Percentiles rank a stretch among this genome's conserved stretches.
Conservation (phyloP, 2,888 invertebrate species). For the Chloromyia formosa region DNA sequence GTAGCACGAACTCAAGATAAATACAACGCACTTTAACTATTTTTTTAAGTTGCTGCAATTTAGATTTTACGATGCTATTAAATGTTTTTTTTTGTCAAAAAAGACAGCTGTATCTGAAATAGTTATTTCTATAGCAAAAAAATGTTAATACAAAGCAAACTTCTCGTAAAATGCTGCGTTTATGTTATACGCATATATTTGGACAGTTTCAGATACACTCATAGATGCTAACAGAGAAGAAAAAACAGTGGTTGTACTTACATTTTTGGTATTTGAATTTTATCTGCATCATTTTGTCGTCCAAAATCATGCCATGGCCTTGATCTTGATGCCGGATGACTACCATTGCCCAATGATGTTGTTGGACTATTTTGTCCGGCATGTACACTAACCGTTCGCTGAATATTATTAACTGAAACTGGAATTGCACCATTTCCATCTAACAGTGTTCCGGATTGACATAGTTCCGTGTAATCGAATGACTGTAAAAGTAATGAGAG, state of each 20-base stretch:
- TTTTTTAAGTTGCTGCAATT: too few relatives aligned
- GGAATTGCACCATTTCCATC: conserved; percentile 68
- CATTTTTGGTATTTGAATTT: conserved; percentile 98
- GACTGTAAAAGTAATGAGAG: conserved; percentile 73
- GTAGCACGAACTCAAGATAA: not conserved
- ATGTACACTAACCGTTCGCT: conserved; percentile 66
- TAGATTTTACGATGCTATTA: too few relatives aligned
- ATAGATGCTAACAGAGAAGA: conserved; percentile 3
- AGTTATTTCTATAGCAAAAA: too few relatives aligned
- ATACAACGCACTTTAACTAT: too few relatives aligned
- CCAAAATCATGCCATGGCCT: conserved; percentile 95
- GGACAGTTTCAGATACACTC: too few relatives aligned
- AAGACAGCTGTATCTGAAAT: too few relatives aligned
- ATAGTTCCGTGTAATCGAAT: conserved; percentile 92
- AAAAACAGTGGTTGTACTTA: conserved; percentile 69
- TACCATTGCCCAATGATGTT: conserved; percentile 68
- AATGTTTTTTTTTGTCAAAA: too few relatives aligned
- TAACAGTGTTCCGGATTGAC: conserved; percentile 71
- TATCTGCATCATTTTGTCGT: conserved; percentile 91
- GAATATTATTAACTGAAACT: conserved; percentile 65
- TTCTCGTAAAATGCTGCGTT: too few relatives aligned
- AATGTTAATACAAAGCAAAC: too few relatives aligned
- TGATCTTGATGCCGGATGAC: conserved; percentile 76
- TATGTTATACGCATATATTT: too few relatives aligned
- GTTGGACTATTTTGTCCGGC: conserved; percentile 64